Evolutionary conservation across 2,797 vertebrate species (phyloP), one percentile per base, ranked within the genome.

Genomic region (Triplophysa bombifrons): DNA sequence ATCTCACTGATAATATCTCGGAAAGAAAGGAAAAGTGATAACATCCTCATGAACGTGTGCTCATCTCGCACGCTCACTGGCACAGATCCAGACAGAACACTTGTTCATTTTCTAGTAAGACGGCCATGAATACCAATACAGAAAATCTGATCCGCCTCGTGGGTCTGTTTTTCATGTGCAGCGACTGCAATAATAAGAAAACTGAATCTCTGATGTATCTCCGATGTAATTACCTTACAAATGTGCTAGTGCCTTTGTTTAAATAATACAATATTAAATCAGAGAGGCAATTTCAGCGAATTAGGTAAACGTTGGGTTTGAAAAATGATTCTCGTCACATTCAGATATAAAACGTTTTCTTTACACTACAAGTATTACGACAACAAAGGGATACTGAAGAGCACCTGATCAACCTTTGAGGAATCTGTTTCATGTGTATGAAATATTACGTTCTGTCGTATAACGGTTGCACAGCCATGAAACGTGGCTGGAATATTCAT

Each of bases 401-500:
- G 38, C n/a, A 25, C 14, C 56, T 46, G 25, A 38, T 22, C 14
- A 8, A 25, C 10, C 44, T 53, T 16, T 34, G 9, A 65, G 9
- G 19, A 60, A 60, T 69, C 34, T 60, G 19, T 13, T 22, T 61
- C 2, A 72, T 27, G 34, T 48, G 63, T 64, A 65, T 66, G 61
- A 72, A 79, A 72, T 65, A 72, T 30, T n/a, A 30, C 51, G 20
- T 46, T 44, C 58, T 46, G 76, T 44, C 48, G 22, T 69, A 25
- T 58, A 58, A 44, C 20, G 44, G 66, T 30, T 72, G 58, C 76
- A 55, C 46, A 78, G 69, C 58, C 25, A 51, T 27, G 50, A 72
- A 71, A 56, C 50, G 58, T 72, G 69, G 50, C 60, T 56, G 34
- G 69, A 79, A 79, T 79, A 79, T 72, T 79, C 64, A 72, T 79